A percentile compares a stretch with the other conserved stretches of the same genome.
Evolutionary conservation across 2,888 invertebrate genomes (phyloP).

Genomic region (Drosophila melanosoma): DNA sequence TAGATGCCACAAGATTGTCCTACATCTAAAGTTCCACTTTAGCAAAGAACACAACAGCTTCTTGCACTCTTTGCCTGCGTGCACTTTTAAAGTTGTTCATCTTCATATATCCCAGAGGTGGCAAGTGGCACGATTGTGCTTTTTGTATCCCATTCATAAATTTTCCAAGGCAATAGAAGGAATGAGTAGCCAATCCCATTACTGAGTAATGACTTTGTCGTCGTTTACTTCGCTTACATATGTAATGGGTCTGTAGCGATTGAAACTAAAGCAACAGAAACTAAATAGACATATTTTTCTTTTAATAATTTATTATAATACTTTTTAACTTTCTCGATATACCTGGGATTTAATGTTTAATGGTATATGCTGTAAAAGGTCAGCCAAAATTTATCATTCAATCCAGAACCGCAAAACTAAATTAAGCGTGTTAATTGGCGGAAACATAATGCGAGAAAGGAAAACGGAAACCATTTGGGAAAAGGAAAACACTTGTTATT

Average conservation of each 20-base stretch:
- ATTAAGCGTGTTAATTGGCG: not conserved
- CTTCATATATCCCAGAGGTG: constrained; percentile 40
- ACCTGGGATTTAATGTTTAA: not conserved
- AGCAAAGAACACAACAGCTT: not conserved
- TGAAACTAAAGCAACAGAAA: not conserved
- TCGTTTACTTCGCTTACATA: constrained; percentile 15
- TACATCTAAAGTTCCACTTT: constrained; percentile 34
- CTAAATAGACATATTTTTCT: not conserved
- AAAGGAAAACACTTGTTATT: constrained; percentile 4
- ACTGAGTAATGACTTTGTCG: not conserved
- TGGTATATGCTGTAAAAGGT: not conserved
- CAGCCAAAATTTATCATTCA: not conserved
- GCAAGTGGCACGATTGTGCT: constrained; percentile 28
- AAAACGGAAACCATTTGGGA: constrained; percentile 31
- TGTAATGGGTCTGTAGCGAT: constrained; percentile 13
- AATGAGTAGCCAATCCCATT: constrained; percentile 16
- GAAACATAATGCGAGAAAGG: constrained; percentile 7
- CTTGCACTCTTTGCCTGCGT: constrained; percentile 1
- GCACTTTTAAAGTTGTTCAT: constrained; percentile 29
- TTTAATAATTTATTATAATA: not conserved
- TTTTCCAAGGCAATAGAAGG: constrained; percentile 27
- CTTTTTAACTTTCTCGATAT: not conserved
- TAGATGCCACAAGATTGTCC: constrained; percentile 54
- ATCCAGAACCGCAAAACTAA: not conserved
- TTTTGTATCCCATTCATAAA: constrained; percentile 34